Conservation (phyloP, 2,888 invertebrate genomes). For the Tachina lurida region DNA sequence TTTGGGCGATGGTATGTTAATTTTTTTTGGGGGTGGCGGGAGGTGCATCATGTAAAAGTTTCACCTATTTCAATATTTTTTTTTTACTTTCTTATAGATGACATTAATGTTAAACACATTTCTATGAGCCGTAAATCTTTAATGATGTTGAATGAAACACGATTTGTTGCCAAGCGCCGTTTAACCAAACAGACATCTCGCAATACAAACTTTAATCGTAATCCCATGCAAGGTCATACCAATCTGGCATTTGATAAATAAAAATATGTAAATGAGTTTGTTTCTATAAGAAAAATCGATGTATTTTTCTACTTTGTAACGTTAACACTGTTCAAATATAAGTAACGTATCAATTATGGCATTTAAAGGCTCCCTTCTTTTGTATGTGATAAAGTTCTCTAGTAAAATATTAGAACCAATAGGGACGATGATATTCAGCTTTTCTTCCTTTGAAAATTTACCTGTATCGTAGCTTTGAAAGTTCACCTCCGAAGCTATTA, state of each 20-base stretch:
- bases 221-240: constrained; percentile 74
- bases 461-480: no score
- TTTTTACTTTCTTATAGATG: constrained; percentile 71
- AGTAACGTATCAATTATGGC: no score
- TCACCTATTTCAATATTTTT: background rate
- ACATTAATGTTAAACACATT: constrained; percentile 79
- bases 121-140: constrained; percentile 81
- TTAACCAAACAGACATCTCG: constrained; percentile 74
- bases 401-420: no score
- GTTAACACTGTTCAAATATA: no score
- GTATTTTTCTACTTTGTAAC: no score
- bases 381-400: no score
- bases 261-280: constrained; percentile 44
- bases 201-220: constrained; percentile 74
- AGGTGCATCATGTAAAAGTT: background rate
- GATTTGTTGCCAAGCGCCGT: constrained; percentile 77
- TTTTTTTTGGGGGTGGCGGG: background rate
- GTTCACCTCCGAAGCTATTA: no score
- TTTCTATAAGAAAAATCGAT: no score
- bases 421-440: no score
- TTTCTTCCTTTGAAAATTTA: no score
- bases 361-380: no score
- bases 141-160: constrained; percentile 78
- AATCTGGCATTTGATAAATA: constrained; percentile 77
- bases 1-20: constrained; percentile 77